Base-by-base conservation (phyloP, 2,113 vertebrate genomes). In the Pomatorhinus ruficollis region DNA sequence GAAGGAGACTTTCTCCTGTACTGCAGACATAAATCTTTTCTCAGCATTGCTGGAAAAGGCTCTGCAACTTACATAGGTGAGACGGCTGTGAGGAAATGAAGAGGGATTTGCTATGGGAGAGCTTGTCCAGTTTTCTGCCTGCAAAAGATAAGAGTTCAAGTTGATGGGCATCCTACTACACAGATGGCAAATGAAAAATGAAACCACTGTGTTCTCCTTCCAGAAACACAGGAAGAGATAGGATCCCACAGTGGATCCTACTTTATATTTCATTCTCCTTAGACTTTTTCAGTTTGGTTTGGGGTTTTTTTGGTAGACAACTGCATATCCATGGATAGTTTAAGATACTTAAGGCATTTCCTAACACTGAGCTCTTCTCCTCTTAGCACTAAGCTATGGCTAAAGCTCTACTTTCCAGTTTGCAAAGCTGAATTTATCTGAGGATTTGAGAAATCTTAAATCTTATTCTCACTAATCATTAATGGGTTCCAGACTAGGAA, bases 401-500 rank as follows among this genome's bases (percentile, higher is more conserved):
- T 93, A 91, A 87, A 86, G 44, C 45, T 84, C 83, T 91, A 54
- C 60, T 78, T 90, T 92, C 40, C 76, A 90, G 57, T 78, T 88
- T 61, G 52, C 68, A 94, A 94, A 92, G 60, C 82, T 75, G 44
- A 61, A 68, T 45, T 79, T 77, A 96, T 72, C 80, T 83, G 60
- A 82, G 37, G 24, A 72, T 90, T 89, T 90, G 69, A 92, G 90
- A 92, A 83, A 94, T 76, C 69, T 94, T 83, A 87, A 64, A 92
- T 95, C 72, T 92, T 90, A 78, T 72, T 92, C 69, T 87, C 45
- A 40, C 76, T 88, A 89, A 81, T 92, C 64, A 53, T 76, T 93
- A 92, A 83, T 24, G 44, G 69, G 31, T 90, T 96, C 88, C 93
- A 95, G 79, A 75, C 71, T 89, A 68, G 82, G 80, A 94, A 93